phyloP scores from a whole-genome alignment of 2,888 invertebrate species.

The Yponomeuta evonymella region DNA sequence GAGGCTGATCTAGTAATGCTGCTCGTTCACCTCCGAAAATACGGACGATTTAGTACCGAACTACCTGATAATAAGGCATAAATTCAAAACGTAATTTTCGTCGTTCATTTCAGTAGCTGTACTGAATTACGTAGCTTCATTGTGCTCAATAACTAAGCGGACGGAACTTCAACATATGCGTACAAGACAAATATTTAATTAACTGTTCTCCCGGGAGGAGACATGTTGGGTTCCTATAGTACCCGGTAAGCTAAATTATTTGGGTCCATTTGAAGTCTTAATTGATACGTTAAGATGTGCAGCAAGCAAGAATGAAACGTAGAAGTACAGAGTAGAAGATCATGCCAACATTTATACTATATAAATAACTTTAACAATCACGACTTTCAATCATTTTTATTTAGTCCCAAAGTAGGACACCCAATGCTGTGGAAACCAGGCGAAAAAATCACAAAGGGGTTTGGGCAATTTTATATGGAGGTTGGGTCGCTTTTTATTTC shows the following conservation, averaged over 20 bases:
- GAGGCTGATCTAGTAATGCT: neutral
- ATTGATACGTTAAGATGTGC: neutral
- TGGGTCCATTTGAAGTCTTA: neutral
- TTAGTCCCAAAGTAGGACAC: too few species aligned
- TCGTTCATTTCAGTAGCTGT: neutral
- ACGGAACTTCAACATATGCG: conserved; percentile 14
- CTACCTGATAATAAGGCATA: neutral
- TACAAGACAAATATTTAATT: conserved; percentile 15
- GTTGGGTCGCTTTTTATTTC: too few species aligned
- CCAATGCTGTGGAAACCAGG: too few species aligned
- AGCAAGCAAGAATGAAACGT: too few species aligned
- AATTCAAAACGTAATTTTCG: neutral
- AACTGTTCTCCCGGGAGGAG: neutral
- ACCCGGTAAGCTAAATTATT: neutral
- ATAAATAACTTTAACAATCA: too few species aligned
- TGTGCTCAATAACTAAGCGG: conserved; percentile 24
- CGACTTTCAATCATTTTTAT: too few species aligned
- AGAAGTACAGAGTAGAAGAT: too few species aligned
- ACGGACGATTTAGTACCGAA: neutral
- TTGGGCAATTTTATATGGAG: too few species aligned
- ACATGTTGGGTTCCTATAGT: neutral
- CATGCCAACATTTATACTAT: too few species aligned
- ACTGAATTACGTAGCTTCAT: neutral
- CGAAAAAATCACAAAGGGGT: too few species aligned
- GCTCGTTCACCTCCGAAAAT: neutral